A percentile compares a stretch with the other conserved stretches of the same genome.
phyloP scores from a whole-genome alignment of 1,140 invertebrate species.

The Augochlora pura region DNA sequence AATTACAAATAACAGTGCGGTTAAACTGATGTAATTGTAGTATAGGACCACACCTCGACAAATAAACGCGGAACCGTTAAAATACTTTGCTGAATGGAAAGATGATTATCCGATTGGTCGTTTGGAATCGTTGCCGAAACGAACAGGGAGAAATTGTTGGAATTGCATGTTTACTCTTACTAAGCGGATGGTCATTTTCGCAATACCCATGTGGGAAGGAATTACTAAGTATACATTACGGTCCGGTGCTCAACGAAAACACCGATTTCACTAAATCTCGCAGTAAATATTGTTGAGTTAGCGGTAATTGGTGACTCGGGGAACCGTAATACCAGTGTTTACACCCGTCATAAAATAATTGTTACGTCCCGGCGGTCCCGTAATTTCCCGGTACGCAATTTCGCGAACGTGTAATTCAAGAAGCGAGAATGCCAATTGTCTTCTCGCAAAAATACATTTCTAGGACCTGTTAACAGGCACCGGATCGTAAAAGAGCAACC shows the following conservation, averaged over 20 bases:
- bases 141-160: conserved; percentile 46
- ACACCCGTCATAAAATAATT: conserved; percentile 51
- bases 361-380: conserved; percentile 37
- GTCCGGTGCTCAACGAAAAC: conserved; percentile 52
- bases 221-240: conserved; percentile 54
- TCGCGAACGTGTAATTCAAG: conserved; percentile 26
- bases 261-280: conserved; percentile 45
- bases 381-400: conserved; percentile 36
- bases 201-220: conserved; percentile 45
- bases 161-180: conserved; percentile 47
- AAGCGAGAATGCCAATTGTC: conserved; percentile 15
- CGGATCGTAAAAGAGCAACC: background rate
- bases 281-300: conserved; percentile 55
- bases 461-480: conserved; percentile 5
- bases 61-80: too few species aligned
- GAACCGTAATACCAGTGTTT: conserved; percentile 47
- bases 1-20: too few species aligned
- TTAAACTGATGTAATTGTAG: too few species aligned
- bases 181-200: conserved; percentile 53
- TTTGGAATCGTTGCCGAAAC: background rate
- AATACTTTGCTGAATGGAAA: background rate
- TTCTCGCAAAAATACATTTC: background rate
- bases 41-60: too few species aligned
- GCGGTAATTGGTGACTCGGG: conserved; percentile 47
- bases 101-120: background rate